phyloP scores from a whole-genome alignment of 2,797 vertebrate species.

The Aeoliscus strigatus region DNA sequence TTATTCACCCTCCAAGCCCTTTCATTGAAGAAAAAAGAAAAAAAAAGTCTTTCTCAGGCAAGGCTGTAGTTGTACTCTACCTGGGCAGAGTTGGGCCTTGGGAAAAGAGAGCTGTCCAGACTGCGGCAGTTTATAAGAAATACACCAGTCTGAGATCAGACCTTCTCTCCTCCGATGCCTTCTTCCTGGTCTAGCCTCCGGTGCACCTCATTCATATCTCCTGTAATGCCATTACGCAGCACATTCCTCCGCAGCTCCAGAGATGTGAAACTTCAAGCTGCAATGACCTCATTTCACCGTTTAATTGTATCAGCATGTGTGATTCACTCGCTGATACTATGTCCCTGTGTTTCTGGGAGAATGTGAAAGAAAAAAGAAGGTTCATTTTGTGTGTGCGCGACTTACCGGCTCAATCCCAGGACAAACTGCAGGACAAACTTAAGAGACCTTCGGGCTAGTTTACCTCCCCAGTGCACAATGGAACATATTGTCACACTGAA shows the following conservation, averaged over 20 bases:
- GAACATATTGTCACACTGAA: too few species aligned
- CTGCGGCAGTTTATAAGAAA: conserved; percentile 28
- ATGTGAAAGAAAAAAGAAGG: too few species aligned
- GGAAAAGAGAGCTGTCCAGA: conserved; percentile 43
- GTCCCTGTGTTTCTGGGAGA: conserved; percentile 12
- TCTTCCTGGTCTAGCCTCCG: conserved; percentile 12
- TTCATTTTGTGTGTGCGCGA: too few species aligned
- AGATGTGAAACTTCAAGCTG: conserved; percentile 24
- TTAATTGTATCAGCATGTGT: conserved; percentile 20
- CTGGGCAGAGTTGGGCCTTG: conserved; percentile 38
- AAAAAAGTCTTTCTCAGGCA: conserved; percentile 35
- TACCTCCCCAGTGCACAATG: too few species aligned
- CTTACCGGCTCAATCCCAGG: too few species aligned
- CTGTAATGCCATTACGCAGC: conserved; percentile 37
- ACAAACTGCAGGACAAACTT: too few species aligned
- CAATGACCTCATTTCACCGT: conserved; percentile 23
- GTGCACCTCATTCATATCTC: conserved; percentile 22
- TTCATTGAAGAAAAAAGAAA: conserved; percentile 26
- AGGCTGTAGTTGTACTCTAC: conserved; percentile 27
- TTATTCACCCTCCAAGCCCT: conserved; percentile 43
- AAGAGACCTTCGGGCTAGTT: too few species aligned
- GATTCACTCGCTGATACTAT: conserved; percentile 20
- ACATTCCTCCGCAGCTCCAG: conserved; percentile 49
- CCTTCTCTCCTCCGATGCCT: conserved; percentile 15
- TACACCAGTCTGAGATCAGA: conserved; percentile 10